phyloP scores from a whole-genome alignment of 2,888 invertebrate genomes.

The Argyra leucocephala region DNA sequence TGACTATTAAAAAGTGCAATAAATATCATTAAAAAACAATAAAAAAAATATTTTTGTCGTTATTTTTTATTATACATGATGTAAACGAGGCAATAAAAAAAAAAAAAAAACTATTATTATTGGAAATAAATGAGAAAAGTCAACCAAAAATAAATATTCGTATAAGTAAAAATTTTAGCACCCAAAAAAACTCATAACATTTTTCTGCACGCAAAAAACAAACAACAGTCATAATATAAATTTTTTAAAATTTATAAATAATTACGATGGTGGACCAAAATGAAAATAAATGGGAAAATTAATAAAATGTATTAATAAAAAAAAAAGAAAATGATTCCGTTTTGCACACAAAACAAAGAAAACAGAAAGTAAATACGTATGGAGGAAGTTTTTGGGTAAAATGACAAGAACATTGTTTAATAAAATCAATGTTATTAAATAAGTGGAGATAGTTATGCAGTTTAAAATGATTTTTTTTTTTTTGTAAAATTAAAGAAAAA shows the following conservation, averaged over 20 bases:
- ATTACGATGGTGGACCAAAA: neutral
- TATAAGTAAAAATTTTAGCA: neutral
- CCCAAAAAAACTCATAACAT: neutral
- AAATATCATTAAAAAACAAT: constrained; percentile 3
- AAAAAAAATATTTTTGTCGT: neutral
- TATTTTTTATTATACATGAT: constrained; percentile 3
- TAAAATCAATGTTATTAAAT: no score
- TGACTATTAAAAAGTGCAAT: constrained; percentile 6
- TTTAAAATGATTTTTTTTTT: no score
- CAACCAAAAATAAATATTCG: neutral
- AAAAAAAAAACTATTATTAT: neutral
- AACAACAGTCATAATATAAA: neutral
- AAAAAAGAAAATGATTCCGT: neutral
- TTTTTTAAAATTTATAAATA: constrained; percentile 2
- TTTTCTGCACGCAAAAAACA: neutral
- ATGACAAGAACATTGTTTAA: no score
- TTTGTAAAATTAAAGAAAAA: no score
- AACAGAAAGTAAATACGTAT: neutral
- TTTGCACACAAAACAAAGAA: neutral
- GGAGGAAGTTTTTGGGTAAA: no score
- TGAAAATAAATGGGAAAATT: neutral
- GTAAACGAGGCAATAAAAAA: neutral
- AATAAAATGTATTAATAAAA: neutral
- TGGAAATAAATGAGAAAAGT: neutral
- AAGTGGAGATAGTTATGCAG: no score